Evolutionary conservation across 2,888 invertebrate species (phyloP), one percentile per base, ranked within the genome.

Genomic region (Orthonevra nobilis): DNA sequence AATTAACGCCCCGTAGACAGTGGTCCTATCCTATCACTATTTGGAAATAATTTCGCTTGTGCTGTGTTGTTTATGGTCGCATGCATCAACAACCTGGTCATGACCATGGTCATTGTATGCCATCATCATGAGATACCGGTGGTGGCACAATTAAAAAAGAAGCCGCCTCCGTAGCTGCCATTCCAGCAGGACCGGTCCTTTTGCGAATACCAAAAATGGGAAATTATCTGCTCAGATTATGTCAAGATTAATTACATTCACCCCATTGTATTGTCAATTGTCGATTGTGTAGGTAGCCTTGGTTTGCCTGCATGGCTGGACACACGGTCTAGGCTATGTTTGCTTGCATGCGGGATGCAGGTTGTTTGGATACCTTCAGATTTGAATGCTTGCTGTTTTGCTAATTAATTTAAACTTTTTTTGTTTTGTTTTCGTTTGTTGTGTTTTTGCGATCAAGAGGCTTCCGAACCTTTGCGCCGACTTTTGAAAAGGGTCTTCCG

Each of bases 181-280:
- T 4, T 5, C 23, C 23, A 23, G 23, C 60, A 44, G 60, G 74
- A n/a, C 23, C 23, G 5, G 23, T 48, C 68, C 52, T 30, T n/a
- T 17, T 54, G 44, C 32, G 74, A 75, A 75, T 77, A 82, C 83
- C 81, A 81, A 82, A 82, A 82, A 82, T 82, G 83, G 82, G 84
- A 86, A 86, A 86, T 86, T 86, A 86, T 86, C 85, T 86, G 86
- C 86, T 86, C 86, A 86, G 86, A 86, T 86, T 86, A 86, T 86
- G 86, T 86, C 86, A 86, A 86, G 86, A 86, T 86, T 86, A 86
- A 86, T 86, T 86, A 86, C 86, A 86, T 86, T 85, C 85, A 83
- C 86, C 84, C 86, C 85, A 86, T 86, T 86, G 86, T 86, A 84
- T 85, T 86, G 86, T 86, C 86, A 86, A 86, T 86, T 73, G 73